Base-by-base conservation (phyloP, 1,140 invertebrate species). In the Drosophila eugracilis region DNA sequence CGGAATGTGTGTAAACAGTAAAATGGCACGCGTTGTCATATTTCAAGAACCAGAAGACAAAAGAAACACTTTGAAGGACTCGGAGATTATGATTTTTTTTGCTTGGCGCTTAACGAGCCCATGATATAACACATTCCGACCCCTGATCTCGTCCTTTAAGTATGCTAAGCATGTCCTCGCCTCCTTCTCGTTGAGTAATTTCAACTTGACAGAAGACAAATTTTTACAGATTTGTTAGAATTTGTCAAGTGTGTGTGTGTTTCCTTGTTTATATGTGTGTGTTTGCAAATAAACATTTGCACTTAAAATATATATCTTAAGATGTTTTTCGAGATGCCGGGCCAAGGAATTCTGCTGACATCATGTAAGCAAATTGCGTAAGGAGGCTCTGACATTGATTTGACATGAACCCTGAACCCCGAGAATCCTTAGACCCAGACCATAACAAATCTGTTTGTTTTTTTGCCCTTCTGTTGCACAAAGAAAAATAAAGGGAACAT, bases 71-170 rank as follows among this genome's bases (percentile, higher is more conserved):
- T 67, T 52, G 74, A 75, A 73, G 73, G 73, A 76, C 83, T 86
- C 63, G 50, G 66, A 81, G 80, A 90, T 89, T 89, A 89, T 89
- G 86, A 89, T 89, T 89, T 89, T n/a, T 89, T 86, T 85, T 80
- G 67, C 77, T 78, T 85, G 71, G 37, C 69, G 63, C 80, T 81
- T 78, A 86, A 89, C 80, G 73, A 70, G 75, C 70, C 37, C 85
- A n/a, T 86, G 77, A 88, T 88, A 86, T 79, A 50, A 79, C 72
- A 62, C 67, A 77, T n/a, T n/a, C n/a, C n/a, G n/a, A n/a, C n/a
- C n/a, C n/a, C n/a, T n/a, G n/a, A n/a, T 80, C n/a, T 24, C 14
- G 7, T 47, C 24, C 44, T 47, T 9, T 47, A 71, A 88, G 77
- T 71, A 86, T 86, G 81, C 81, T 80, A 75, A 85, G 63, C 81